Base-by-base conservation (phyloP, 2,888 invertebrate genomes). In the Sesamia inferens region DNA sequence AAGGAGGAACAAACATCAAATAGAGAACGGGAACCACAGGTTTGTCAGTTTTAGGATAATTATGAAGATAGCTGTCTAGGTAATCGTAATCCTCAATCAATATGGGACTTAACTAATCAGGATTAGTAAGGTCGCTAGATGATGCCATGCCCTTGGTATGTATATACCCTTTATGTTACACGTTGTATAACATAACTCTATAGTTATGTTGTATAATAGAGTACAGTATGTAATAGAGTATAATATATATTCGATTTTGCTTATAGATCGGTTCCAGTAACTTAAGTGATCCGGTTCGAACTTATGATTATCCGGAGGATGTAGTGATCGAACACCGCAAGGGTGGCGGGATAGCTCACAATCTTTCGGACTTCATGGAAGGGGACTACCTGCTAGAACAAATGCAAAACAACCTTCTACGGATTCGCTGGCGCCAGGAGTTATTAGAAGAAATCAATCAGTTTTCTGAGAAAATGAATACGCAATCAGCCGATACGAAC, bases 281-380 rank as follows among this genome's bases (percentile, higher is more conserved):
- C 78, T 97, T 59, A 39, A 48, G 73, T 14, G 99, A 99, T 90
- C 99, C 99, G 96, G 99, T 99, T 76, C 97, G 99, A 70, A 99
- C 99, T 0, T 99, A 99, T 94, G 99, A 99, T 95, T 99, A 97
- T 92, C 97, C 97, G 78, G 99, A 99, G 93, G 99, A 99, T 92
- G 97, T 99, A 74, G 97, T 99, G 11, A 99, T 99, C 0, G 99
- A 99, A 94, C 99, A 99, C 92, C 97, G 99, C 61, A 92, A 93
- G 0, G 95, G 97, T 22, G 97, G 97, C 5, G 94, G 97, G 10
- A 98, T 97, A 54, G 85, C 97, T 39, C 97, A 98, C 89, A 98
- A 98, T 92, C 93, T 99, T 0, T 96, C 97, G 78, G 96, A 93
- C 0, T 98, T 99, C 90, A 95, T 99, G 88, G 92, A 96, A 19